These are phyloP conservation scores for Planiliza haematocheilus DNA, from an alignment of 2,113 vertebrate genomes.

Conservation along the genomic window DNA sequence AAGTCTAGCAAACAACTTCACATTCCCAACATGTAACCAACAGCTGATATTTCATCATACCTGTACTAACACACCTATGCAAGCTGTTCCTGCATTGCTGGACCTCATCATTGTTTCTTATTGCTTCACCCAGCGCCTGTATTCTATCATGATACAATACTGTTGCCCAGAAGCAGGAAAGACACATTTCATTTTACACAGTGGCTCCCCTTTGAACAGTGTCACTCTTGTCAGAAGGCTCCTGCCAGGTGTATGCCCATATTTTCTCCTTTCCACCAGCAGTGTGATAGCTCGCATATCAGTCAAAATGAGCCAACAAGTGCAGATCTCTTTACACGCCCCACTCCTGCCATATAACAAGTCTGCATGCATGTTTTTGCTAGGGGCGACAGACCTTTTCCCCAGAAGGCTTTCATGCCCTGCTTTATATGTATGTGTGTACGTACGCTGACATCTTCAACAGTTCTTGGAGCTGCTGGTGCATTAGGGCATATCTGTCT, in stretches of 20 bases:
- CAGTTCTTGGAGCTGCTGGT: conserved; percentile 52
- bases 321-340: conserved; percentile 23
- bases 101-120: too few species aligned
- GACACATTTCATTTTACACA: conserved; percentile 3
- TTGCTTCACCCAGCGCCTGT: too few species aligned
- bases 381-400: conserved; percentile 48
- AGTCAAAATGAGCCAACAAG: conserved; percentile 31
- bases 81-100: too few species aligned
- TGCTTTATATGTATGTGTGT: conserved; percentile 49
- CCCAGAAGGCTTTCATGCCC: conserved; percentile 48
- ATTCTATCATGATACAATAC: too few species aligned
- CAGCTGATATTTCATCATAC: too few species aligned
- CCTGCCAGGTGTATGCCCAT: not conserved
- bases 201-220: not conserved
- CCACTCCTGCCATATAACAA: conserved; percentile 19
- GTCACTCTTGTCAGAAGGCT: not conserved
- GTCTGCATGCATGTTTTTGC: conserved; percentile 48
- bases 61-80: too few species aligned
- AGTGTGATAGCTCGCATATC: conserved; percentile 4
- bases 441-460: conserved; percentile 62
- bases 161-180: too few species aligned
- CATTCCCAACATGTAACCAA: too few species aligned
- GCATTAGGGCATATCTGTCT: conserved; percentile 59
- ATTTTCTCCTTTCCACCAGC: conserved; percentile 1
- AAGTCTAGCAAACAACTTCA: too few species aligned